Conservation (phyloP, 2,113 vertebrate genomes). For the Hippopotamus amphibius region DNA sequence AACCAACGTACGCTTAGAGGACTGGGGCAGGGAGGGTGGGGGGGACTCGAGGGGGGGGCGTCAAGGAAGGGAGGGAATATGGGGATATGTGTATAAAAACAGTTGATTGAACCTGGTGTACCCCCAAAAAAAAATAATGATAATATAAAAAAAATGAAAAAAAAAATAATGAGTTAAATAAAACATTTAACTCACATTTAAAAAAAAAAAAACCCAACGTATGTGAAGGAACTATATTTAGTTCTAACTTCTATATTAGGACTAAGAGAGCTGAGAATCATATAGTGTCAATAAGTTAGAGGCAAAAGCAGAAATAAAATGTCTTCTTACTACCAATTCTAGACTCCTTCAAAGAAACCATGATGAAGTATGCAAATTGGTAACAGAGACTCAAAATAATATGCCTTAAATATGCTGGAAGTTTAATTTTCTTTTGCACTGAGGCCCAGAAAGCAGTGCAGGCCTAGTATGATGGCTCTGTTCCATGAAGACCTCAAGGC, state of each 20-base stretch:
- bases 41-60: no score
- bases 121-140: no score
- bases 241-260: background rate
- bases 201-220: no score
- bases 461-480: background rate
- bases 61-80: no score
- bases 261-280: background rate
- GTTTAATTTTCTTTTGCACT: background rate
- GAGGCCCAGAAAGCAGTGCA: background rate
- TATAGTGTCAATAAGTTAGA: background rate
- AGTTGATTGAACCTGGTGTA: no score
- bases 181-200: no score
- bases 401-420: background rate
- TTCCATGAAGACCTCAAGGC: background rate
- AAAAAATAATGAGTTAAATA: no score
- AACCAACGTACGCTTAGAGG: background rate
- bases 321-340: background rate
- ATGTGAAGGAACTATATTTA: background rate
- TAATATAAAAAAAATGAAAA: no score
- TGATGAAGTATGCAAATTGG: background rate
- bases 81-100: no score
- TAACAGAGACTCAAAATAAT: background rate
- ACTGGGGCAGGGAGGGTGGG: no score
- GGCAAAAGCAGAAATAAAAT: background rate
- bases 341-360: slow-evolving; percentile 4